phyloP scores from a whole-genome alignment of 2,113 vertebrate species.

The Ceyx margarethae region DNA sequence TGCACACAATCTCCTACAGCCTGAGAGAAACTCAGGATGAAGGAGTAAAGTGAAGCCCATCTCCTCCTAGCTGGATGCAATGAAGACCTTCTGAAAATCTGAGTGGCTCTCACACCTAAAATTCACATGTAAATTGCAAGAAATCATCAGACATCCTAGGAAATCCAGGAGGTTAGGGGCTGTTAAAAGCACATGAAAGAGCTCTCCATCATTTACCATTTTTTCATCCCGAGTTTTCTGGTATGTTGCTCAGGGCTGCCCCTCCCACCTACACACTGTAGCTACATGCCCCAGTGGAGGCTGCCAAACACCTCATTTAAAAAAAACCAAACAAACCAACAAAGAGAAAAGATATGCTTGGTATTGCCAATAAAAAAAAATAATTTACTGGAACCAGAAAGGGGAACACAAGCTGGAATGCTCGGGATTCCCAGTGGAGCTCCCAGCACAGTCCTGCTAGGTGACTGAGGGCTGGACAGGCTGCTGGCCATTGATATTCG shows the following conservation, averaged over 20 bases:
- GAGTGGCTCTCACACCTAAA: background rate
- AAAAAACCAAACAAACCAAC: background rate
- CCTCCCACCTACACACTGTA: slow-evolving; percentile 14
- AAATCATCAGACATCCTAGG: background rate
- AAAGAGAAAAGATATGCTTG: background rate
- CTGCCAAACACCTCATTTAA: slow-evolving; percentile 37
- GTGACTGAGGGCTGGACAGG: background rate
- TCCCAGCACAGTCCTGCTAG: background rate
- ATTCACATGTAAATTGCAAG: background rate
- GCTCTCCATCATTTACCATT: background rate
- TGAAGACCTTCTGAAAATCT: background rate
- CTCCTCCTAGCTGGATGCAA: background rate
- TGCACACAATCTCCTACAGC: background rate
- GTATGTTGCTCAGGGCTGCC: slow-evolving; percentile 43
- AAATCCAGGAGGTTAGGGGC: background rate
- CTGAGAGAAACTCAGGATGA: background rate
- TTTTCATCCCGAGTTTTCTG: background rate
- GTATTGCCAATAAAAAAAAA: background rate
- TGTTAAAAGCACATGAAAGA: slow-evolving; percentile 1
- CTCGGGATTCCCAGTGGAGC: background rate
- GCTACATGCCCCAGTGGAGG: background rate
- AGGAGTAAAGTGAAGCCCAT: background rate
- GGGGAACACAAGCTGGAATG: background rate
- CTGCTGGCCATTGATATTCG: background rate
- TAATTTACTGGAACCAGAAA: slow-evolving; percentile 1